Conservation (phyloP, 2,888 invertebrate genomes). For the Chalcis sispes region DNA sequence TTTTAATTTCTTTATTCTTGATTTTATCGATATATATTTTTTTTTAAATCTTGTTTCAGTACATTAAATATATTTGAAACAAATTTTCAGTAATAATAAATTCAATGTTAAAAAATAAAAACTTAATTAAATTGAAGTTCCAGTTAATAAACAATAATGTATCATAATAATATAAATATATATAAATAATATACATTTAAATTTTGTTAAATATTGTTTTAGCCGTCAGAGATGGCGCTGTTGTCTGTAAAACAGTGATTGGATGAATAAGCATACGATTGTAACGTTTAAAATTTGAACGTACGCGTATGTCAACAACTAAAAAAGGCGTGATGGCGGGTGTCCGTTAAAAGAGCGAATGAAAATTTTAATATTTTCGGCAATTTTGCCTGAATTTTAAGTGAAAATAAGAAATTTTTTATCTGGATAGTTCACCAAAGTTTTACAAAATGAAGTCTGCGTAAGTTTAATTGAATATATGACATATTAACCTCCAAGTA, state of each 20-base stretch:
- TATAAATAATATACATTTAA: too few relatives aligned
- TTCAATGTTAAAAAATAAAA: too few relatives aligned
- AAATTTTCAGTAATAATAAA: too few relatives aligned
- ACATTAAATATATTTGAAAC: too few relatives aligned
- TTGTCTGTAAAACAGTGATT: not conserved
- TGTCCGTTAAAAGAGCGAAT: constrained; percentile 23
- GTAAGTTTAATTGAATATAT: constrained; percentile 43
- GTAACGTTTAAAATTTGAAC: constrained; percentile 27
- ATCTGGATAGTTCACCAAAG: not conserved
- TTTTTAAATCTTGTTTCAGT: too few relatives aligned
- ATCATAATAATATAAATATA: too few relatives aligned
- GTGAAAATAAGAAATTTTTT: not conserved
- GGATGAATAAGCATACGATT: not conserved
- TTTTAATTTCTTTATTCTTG: too few relatives aligned
- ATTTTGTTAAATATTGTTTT: too few relatives aligned
- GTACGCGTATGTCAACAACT: constrained; percentile 25
- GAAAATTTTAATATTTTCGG: not conserved
- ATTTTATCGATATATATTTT: too few relatives aligned
- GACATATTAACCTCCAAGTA: not conserved
- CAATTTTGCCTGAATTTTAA: not conserved
- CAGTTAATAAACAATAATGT: too few relatives aligned
- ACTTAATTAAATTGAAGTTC: too few relatives aligned
- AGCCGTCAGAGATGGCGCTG: not conserved
- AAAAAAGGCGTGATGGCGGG: constrained; percentile 5
- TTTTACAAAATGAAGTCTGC: constrained; percentile 50